Base-by-base conservation (phyloP, 1,140 invertebrate genomes). In the Bicyclus anynana region DNA sequence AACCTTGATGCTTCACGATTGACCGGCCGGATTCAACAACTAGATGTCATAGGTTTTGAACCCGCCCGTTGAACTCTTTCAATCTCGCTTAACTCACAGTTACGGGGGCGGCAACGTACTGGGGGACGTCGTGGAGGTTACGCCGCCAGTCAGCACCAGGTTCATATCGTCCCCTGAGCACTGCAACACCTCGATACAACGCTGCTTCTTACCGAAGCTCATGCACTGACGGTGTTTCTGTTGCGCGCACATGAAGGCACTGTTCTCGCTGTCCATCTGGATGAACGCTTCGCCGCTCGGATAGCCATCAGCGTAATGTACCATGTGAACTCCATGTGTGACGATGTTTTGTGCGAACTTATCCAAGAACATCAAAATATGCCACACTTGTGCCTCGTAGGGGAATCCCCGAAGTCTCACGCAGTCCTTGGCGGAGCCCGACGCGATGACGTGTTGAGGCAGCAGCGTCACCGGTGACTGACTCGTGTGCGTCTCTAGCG, bases 151-250 rank as follows among this genome's bases (percentile, higher is more conserved):
- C 69, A 98, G 91, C 80, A 98, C 96, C 82, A 97, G 90, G 88
- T 95, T 96, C 97, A 99, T 99, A 85, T 99, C 98, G 77, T 99
- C 98, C 21, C 98, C 97, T 58, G 96, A 97, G 89, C 98, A 99
- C 91, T 99, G 98, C 91, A 98, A 97, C 65, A 99, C 97, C 90
- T 99, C 98, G 70, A 99, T 99, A 87, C 99, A 98, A n/a, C 97
- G 94, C 79, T 97, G 96, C 87, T 99, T 99, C 89, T 98, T 98
- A 47, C 97, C 97, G 77, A 97, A 97, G 59, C 94, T 94, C 97
- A 99, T 99, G 86, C 97, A 97, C 44, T 97, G 95, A 74, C 99
- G 95, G 89, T 99, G 97, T 69, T 97, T 95, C 59, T 97, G 94
- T 55, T 96, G 92, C 0, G 97, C 96, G 33, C 97, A 96, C 1